phyloP scores from a whole-genome alignment of 2,113 vertebrate species.

The Ctenomys sociabilis region DNA sequence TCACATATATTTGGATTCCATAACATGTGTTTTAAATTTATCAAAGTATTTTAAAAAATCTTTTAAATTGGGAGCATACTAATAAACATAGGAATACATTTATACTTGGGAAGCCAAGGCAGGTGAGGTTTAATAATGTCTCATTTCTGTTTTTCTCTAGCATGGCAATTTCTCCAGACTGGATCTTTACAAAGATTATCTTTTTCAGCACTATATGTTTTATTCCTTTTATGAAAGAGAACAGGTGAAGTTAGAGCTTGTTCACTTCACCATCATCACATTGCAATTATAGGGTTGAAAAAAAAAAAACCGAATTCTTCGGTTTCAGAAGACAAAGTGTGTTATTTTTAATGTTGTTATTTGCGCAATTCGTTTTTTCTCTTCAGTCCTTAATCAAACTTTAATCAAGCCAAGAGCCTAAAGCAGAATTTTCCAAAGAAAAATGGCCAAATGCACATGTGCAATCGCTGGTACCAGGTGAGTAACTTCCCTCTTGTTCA shows the following conservation, averaged over 20 bases:
- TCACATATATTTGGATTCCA: neutral
- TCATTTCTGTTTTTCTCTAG: conserved; percentile 36
- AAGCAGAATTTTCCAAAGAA: conserved; percentile 68
- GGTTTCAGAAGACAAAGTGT: conserved; percentile 38
- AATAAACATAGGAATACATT: neutral
- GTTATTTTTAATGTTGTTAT: conserved; percentile 68
- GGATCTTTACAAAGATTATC: neutral
- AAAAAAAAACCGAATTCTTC: conserved; percentile 24
- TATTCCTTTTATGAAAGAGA: neutral
- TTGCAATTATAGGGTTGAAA: conserved; percentile 1
- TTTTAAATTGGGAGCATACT: neutral
- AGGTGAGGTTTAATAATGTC: neutral
- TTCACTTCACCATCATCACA: conserved; percentile 21
- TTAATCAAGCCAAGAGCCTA: conserved; percentile 64
- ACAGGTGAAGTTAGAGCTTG: neutral
- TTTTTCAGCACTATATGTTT: neutral
- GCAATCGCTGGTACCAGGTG: neutral
- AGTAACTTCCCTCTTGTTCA: conserved; percentile 31
- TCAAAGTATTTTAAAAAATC: neutral
- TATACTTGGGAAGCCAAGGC: neutral
- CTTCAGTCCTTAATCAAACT: conserved; percentile 73
- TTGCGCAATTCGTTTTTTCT: conserved; percentile 63
- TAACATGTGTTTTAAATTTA: neutral
- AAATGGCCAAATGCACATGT: conserved; percentile 42
- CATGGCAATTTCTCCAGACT: neutral